A percentile compares a stretch with the other conserved stretches of the same genome.
Conservation (phyloP, 2,797 vertebrate genomes). For the Echeneis naucrates region DNA sequence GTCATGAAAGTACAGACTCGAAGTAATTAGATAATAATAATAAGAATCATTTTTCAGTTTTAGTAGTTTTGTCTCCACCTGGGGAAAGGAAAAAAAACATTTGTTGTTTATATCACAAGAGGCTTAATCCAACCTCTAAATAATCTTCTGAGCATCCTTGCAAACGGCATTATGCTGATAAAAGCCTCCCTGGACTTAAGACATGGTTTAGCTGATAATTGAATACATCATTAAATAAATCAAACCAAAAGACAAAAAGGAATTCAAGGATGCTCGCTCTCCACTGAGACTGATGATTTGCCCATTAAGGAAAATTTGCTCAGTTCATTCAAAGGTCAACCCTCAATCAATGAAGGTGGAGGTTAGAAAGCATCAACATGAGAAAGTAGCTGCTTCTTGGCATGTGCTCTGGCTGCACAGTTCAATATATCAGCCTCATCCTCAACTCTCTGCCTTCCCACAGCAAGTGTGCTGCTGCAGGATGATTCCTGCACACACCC, state of each 20-base stretch:
- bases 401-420: slow-evolving; percentile 46
- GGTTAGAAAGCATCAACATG: slow-evolving; percentile 54
- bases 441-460: slow-evolving; percentile 56
- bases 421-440: slow-evolving; percentile 73
- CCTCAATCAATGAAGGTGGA: slow-evolving; percentile 42
- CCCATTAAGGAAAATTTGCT: slow-evolving; percentile 51
- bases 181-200: slow-evolving; percentile 36
- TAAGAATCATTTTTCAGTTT: no score
- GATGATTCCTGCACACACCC: slow-evolving; percentile 54
- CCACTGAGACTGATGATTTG: slow-evolving; percentile 59
- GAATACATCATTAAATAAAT: slow-evolving; percentile 59
- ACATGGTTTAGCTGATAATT: slow-evolving; percentile 63
- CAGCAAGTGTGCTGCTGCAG: slow-evolving; percentile 66
- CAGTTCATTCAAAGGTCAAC: slow-evolving; percentile 71
- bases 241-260: slow-evolving; percentile 43
- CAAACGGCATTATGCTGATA: slow-evolving; percentile 18
- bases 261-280: slow-evolving; percentile 36
- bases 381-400: slow-evolving; percentile 41
- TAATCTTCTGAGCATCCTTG: slow-evolving; percentile 21
- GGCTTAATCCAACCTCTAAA: slow-evolving; percentile 20
- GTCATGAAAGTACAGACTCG: neutral
- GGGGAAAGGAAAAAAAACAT: neutral
- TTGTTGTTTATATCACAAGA: slow-evolving; percentile 10
- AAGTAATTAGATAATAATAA: neutral
- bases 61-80: slow-evolving; percentile 12